Evolutionary conservation across 2,113 vertebrate species (phyloP), one percentile per base, ranked within the genome.

Genomic region (Mus spicilegus): DNA sequence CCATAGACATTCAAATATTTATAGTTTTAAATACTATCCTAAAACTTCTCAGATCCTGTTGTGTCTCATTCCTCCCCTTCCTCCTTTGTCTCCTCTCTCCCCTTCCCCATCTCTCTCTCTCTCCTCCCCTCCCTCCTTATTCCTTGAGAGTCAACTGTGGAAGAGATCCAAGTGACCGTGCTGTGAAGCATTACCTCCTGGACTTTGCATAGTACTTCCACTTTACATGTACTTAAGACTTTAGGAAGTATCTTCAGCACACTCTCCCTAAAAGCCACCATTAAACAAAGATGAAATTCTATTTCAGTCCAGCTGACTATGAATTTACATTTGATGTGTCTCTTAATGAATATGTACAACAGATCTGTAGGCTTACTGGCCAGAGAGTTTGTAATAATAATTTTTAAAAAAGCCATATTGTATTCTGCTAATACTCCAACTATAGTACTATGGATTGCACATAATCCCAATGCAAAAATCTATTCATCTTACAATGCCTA

Each of bases 401-500:
- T 42, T 42, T 42, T 42, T 42, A 42, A 42, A 42, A 42, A 42
- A 42, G 11, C 22, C 56, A 24, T 42, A 80, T 89, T 89, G 19
- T 42, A 80, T 89, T 89, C 58, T 39, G 61, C 85, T 75, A 86
- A 63, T 81, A 70, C 4, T 77, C 42, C 92, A 73, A 67, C 54
- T 78, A 22, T 1, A 80, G 84, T 61, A 90, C 42, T 12, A 30
- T 80, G 20, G 49, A 46, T 8, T n/a, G 8, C 39, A 58, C 24
- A 56, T 36, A 90, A 88, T 88, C 65, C 72, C 90, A 97, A 88
- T 67, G 70, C 69, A 90, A 93, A 51, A 91, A 36, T 89, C 36
- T 77, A 63, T 63, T 87, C 61, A 70, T 87, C n/a, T 89, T 87
- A 70, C 26, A 92, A 82, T 70, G 26, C 81, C 36, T 92, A 61